phyloP scores from a whole-genome alignment of 2,888 invertebrate species.

The Eilema caniola region DNA sequence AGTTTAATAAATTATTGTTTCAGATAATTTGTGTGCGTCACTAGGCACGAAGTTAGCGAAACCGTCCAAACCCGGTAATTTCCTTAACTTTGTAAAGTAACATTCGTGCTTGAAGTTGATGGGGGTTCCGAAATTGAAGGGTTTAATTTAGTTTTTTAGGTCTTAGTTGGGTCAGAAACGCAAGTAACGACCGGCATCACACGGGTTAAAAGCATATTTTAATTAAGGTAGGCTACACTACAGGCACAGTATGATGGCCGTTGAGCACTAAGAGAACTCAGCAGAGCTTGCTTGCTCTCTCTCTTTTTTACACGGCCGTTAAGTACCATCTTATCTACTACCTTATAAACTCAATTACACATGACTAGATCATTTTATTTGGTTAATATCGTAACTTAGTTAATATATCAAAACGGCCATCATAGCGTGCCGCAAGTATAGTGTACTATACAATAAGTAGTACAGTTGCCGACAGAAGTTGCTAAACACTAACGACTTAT shows the following conservation, averaged over 20 bases:
- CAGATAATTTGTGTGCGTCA: not conserved
- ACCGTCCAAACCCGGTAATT: not conserved
- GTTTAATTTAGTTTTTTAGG: not conserved
- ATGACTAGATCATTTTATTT: too few species aligned
- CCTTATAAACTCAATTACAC: too few species aligned
- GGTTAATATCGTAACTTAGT: too few species aligned
- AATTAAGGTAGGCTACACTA: not conserved
- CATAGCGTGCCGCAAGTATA: too few species aligned
- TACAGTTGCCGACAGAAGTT: not conserved
- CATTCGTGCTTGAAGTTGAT: constrained; percentile 4
- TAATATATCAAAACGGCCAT: too few species aligned
- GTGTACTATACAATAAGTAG: too few species aligned
- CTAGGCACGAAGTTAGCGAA: not conserved
- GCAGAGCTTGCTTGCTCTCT: too few species aligned
- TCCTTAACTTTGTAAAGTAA: not conserved
- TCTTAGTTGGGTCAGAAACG: not conserved
- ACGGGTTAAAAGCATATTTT: not conserved
- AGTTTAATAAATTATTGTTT: constrained; percentile 1
- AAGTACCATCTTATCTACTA: too few species aligned
- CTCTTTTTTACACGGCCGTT: too few species aligned
- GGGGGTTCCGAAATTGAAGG: constrained; percentile 4
- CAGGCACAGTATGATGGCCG: too few species aligned
- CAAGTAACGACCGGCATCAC: not conserved
- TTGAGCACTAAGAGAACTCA: too few species aligned
- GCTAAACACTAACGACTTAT: too few species aligned